Evolutionary conservation across 2,797 vertebrate species (phyloP).

Genomic region (Mus caroli): DNA sequence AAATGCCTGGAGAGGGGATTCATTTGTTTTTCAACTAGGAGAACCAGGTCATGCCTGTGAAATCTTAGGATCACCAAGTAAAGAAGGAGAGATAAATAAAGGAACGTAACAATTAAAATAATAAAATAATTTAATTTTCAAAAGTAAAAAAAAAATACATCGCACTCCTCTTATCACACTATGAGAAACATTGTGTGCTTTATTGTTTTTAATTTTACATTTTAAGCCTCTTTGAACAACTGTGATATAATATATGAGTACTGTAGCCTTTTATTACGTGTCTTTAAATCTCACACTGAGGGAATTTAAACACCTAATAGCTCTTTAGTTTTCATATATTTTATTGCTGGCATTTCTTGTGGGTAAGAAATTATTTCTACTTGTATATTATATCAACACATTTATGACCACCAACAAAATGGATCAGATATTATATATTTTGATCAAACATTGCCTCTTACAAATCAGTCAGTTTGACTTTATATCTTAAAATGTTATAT

Average conservation of each 20-base stretch:
- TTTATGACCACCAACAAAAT: background rate
- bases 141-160: background rate
- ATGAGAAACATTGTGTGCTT: background rate
- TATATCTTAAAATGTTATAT: background rate
- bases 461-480: background rate
- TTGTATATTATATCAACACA: background rate
- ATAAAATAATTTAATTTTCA: background rate
- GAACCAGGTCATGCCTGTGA: background rate
- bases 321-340: constrained; percentile 32
- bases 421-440: background rate
- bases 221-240: background rate
- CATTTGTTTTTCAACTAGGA: background rate
- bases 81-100: background rate
- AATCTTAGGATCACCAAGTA: background rate
- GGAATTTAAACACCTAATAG: background rate
- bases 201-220: background rate
- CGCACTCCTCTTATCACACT: rapidly evolving
- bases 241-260: background rate
- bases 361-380: background rate
- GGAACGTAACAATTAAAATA: background rate
- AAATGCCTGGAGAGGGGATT: no score
- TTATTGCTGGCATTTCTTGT: constrained; percentile 9
- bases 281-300: background rate
- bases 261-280: background rate
- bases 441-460: background rate